Conservation (phyloP, 2,113 vertebrate species). For the Sinocyclocheilus maitianheensis region DNA sequence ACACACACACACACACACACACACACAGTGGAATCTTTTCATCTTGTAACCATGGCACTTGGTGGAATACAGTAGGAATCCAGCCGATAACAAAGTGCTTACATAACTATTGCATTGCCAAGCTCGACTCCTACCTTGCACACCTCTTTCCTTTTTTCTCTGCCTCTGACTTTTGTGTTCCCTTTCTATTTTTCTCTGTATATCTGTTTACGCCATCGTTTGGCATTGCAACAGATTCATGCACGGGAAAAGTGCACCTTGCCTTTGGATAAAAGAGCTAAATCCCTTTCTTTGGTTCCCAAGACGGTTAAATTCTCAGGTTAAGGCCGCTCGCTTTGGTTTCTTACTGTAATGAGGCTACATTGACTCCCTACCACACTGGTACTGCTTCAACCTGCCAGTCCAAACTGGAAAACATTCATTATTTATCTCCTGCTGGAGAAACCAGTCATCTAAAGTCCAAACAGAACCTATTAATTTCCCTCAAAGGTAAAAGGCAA, state of each 20-base stretch:
- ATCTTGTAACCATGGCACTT: constrained; percentile 73
- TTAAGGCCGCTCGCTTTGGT: not conserved
- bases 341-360: not conserved
- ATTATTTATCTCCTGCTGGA: not conserved
- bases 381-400: not conserved
- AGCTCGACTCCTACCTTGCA: constrained; percentile 70
- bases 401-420: not conserved
- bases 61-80: constrained; percentile 73
- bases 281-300: not conserved
- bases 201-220: not conserved
- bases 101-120: constrained; percentile 73
- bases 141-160: constrained; percentile 58
- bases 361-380: not conserved
- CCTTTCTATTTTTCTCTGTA: not conserved
- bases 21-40: constrained; percentile 48
- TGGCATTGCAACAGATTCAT: not conserved
- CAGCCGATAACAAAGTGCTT: constrained; percentile 78
- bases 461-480: not conserved
- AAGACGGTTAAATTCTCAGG: not conserved
- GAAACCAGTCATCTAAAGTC: not conserved
- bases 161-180: constrained; percentile 46
- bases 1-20: not conserved
- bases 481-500: not conserved
- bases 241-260: not conserved
- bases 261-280: not conserved